Base-by-base conservation (phyloP, 1,140 invertebrate species). In the Andricus grossulariae region DNA sequence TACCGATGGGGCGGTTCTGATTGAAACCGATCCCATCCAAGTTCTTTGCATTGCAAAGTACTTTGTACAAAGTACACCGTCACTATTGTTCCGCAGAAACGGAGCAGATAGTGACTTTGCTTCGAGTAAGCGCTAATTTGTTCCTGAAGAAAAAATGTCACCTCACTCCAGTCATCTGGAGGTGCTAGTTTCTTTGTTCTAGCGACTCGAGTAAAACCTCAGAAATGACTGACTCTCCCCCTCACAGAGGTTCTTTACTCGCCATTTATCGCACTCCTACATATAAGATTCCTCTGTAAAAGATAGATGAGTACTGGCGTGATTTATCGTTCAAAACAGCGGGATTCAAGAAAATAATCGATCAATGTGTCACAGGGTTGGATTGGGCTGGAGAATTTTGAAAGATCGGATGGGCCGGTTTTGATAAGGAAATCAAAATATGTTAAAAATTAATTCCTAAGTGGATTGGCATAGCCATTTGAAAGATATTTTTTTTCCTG, bases 171-270 rank as follows among this genome's bases (percentile, higher is more conserved):
- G 25, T 66, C 60, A 39, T 66, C 60, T 39, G 13, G 10, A 60
- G 32, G 60, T 66, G 60, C 60, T n/a, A 66, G 60, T 66, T 66
- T 32, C 60, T 66, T 45, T 66, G 60, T 66, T n/a, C 57, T 21
- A 8, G 3, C 39, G 15, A 39, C 25, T 66, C 15, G 11, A 13
- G 25, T 6, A 15, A 66, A 8, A 66, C 57, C 57, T 32, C 57
- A 66, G 57, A 66, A 32, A 66, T 66, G 25, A 66, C 60, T 66
- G 60, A 32, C 60, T 66, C 60, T 66, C 57, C 57, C 57, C 32
- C 32, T 15, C 21, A 60, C 57, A 60, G 32, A 60, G 25, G 16
- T 25, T 66, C 60, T 39, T 45, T 66, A 45, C 6, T 66, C 32
- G n/a, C 21, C 60, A 66, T 66, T 39, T 16, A 39, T 66, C 39